Evolutionary conservation across 2,888 invertebrate species (phyloP), one percentile per base, ranked within the genome.

Genomic region (Calameuta pallipes): DNA sequence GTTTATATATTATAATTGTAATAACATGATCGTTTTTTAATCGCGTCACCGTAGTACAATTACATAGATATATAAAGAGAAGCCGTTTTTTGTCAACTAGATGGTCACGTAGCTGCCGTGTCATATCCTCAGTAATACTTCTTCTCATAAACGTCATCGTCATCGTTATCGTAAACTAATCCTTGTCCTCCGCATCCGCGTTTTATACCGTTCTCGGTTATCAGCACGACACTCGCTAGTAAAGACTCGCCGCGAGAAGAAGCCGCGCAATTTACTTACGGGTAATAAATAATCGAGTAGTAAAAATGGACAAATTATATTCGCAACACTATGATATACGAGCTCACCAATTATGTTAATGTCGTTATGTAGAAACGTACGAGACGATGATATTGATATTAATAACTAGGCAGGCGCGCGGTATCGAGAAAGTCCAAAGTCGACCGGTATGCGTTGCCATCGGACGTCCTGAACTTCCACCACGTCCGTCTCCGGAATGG

Each of bases 291-390:
- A 85, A 86, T 85, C 84, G 83, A 85, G 83, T 86, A 84, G 84
- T 88, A 84, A 87, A 87, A 87, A 87, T 87, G 87, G 86, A 85
- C 83, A 89, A 89, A 90, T 87, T 23, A 56, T 56, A 83, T 89
- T 87, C 83, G 84, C 85, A 88, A 89, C 87, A 87, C 87, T 89
- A 88, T 56, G 56, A 89, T 89, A 90, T 87, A 89, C 80, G 88
- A 89, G 88, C 85, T 87, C 86, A 88, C 85, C 88, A 89, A 88
- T 88, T 86, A 86, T 88, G 85, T 88, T 87, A 87, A 88, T 56
- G 56, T 88, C 83, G 83, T 88, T 88, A 87, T 88, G 87, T 90
- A 89, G 90, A 90, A 89, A 90, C 87, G 86, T 89, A 89, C 87
- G 89, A 88, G 89, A 56, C 56, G 56, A 87, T 86, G 86, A 86